Conservation (phyloP, 64 coral and sea anemone genomes). For the Dendronephthya gigantea region DNA sequence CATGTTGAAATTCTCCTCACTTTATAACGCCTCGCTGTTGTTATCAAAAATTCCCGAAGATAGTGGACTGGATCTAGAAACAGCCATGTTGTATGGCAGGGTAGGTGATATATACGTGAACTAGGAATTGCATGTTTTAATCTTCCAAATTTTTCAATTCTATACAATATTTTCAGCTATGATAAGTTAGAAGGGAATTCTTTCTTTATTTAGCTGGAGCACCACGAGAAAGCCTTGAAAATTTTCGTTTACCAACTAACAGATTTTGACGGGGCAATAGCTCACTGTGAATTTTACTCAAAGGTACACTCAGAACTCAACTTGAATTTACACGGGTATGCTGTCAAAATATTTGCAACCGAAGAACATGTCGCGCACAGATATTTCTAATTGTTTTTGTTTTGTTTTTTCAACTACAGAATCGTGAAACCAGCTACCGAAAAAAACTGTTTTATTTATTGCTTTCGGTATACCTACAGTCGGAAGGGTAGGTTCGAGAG, state of each 20-base stretch:
- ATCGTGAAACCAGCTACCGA: conserved; percentile 31
- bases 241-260: conserved; percentile 76
- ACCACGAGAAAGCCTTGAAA: conserved; percentile 80
- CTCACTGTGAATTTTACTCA: conserved; percentile 78
- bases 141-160: not conserved
- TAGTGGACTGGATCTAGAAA: conserved; percentile 74
- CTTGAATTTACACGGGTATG: no score
- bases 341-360: not conserved
- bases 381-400: not conserved
- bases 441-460: conserved; percentile 68
- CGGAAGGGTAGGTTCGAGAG: conserved; percentile 50
- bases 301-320: conserved; percentile 24
- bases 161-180: not conserved
- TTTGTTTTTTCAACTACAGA: not conserved
- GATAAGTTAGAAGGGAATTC: not conserved
- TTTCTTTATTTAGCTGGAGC: conserved; percentile 56
- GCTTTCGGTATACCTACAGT: conserved; percentile 60
- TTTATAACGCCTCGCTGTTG: conserved; percentile 68
- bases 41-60: conserved; percentile 91
- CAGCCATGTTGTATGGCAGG: conserved; percentile 89
- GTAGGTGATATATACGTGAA: conserved; percentile 6
- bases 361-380: no score
- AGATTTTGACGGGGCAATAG: conserved; percentile 63
- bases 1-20: conserved; percentile 68
- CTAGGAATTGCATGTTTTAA: not conserved